These are phyloP conservation scores for Acleris holmiana DNA, from an alignment of 2,888 invertebrate genomes.

Conservation along the genomic window DNA sequence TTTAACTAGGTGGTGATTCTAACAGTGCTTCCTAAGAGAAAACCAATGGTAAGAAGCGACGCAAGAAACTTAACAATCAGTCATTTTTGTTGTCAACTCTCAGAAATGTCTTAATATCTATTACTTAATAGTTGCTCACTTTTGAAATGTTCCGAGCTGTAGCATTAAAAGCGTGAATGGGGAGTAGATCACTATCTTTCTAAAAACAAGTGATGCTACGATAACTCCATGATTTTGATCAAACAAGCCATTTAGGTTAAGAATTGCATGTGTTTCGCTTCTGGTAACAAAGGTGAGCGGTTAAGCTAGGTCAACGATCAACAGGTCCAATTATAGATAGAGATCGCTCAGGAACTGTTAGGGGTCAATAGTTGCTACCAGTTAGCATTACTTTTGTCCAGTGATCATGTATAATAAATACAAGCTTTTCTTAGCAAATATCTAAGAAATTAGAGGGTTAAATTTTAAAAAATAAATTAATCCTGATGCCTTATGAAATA, in stretches of 20 bases:
- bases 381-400: constrained; percentile 36
- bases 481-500: no score
- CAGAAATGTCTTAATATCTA: no score
- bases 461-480: no score
- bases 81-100: no score
- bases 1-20: no score
- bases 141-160: no score
- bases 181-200: constrained; percentile 11
- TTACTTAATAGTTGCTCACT: no score
- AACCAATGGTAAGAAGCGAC: no score
- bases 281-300: constrained; percentile 53
- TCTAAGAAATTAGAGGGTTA: not conserved
- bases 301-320: constrained; percentile 54
- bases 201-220: constrained; percentile 24
- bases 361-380: constrained; percentile 45
- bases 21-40: no score
- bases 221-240: constrained; percentile 52
- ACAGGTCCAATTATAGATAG: constrained; percentile 56
- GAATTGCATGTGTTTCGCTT: constrained; percentile 48
- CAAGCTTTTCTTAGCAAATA: not conserved
- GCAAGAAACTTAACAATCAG: no score
- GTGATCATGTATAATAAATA: not conserved
- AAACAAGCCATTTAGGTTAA: constrained; percentile 38
- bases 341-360: constrained; percentile 46
- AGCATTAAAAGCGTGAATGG: constrained; percentile 1